Conservation (phyloP, 1,140 invertebrate genomes). For the Phenacoccus solenopsis region DNA sequence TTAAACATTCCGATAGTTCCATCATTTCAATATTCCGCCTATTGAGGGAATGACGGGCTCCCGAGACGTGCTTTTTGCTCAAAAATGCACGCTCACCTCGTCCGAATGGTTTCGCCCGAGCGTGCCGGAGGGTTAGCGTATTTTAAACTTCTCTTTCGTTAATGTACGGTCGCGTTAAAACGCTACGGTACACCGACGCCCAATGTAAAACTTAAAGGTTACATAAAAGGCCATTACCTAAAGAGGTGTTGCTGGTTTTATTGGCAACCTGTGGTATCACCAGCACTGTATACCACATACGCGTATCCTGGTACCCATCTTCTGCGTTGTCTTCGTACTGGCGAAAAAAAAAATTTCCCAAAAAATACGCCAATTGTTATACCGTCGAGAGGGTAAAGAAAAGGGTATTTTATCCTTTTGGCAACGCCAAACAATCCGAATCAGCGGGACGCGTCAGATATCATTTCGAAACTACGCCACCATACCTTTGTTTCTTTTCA, state of each 20-base stretch:
- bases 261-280: conserved; percentile 9
- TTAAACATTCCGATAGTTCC: conserved; percentile 1
- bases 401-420: background rate
- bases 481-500: too few relatives aligned
- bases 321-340: too few relatives aligned
- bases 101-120: too few relatives aligned
- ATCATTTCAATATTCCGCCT: background rate
- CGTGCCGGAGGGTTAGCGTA: too few relatives aligned
- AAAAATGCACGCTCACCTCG: too few relatives aligned
- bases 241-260: conserved; percentile 14
- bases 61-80: too few relatives aligned
- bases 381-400: background rate
- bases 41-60: too few relatives aligned
- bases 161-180: too few relatives aligned
- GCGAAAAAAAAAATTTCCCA: too few relatives aligned
- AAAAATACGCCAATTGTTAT: background rate
- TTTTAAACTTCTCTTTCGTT: too few relatives aligned
- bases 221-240: conserved; percentile 10
- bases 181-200: too few relatives aligned
- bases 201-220: conserved; percentile 9
- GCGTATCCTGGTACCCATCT: too few relatives aligned
- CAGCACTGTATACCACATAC: background rate
- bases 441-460: background rate
- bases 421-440: background rate
- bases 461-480: background rate